Base-by-base conservation (phyloP, 2,113 vertebrate genomes). In the Chauna torquata region DNA sequence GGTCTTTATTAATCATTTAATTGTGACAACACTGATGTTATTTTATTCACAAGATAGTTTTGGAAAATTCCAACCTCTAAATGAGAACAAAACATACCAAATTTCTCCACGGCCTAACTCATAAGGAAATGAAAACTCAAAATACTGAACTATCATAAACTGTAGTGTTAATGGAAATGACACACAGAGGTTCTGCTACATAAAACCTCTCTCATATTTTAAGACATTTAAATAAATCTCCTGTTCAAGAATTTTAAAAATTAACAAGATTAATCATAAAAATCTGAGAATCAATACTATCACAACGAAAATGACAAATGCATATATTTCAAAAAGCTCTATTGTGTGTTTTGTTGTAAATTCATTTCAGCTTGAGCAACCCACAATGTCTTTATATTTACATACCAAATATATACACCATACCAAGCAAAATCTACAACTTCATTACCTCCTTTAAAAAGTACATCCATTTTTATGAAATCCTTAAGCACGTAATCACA, bases 381-480 rank as follows among this genome's bases (percentile, higher is more conserved):
- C 5, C 88, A 42, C 13, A 30, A 23, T 30, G 8, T 52, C 23
- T 47, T 70, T 30, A 32, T 94, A 44, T 34, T 84, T 87, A 64
- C 13, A 23, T 22, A 59, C 19, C 36, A 84, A 75, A 84, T n/a
- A 66, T 4, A 70, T 4, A 34, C 6, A 38, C 5, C 10, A 34
- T 50, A 55, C 1, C 64, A 27, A 25, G 13, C 30, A 88, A 93
- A 93, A 92, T 62, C 49, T 40, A 79, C 58, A 91, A 36, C 14
- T 70, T 86, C 28, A 49, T 22, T 77, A n/a, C 6, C 30, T 72
- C 61, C 77, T 82, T 76, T 77, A 76, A 94, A 91, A 87, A 10
- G 5, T 27, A 80, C 36, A n/a, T 61, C 76, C 28, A 45, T 54
- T 72, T 72, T 54, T 20, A 54, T 77, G 90, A 95, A 91, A 77